Evolutionary conservation across 2,113 vertebrate species (phyloP).

Genomic region (Puma concolor): DNA sequence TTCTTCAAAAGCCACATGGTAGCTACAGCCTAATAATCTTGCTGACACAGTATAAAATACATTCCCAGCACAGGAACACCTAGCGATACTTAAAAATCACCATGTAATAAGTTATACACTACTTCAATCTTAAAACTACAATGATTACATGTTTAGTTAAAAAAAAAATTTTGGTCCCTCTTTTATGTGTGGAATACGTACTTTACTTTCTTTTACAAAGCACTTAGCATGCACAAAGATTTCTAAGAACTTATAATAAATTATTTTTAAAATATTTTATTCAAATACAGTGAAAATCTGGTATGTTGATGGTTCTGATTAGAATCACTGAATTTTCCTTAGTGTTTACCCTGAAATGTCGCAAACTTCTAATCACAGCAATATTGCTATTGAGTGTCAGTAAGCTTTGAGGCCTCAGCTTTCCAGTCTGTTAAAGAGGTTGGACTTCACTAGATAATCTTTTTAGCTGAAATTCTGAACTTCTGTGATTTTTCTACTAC

Average conservation of each 20-base stretch:
- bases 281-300: neutral
- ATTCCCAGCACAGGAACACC: neutral
- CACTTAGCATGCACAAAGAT: neutral
- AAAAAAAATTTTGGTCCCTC: neutral
- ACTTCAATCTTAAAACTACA: neutral
- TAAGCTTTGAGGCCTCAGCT: neutral
- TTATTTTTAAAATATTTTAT: slow-evolving; percentile 16
- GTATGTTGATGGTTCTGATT: neutral
- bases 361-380: neutral
- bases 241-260: slow-evolving; percentile 22
- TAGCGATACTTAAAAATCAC: slow-evolving; percentile 29
- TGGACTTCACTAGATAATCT: neutral
- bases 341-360: neutral
- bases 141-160: neutral
- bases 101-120: neutral
- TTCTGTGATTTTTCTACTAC: slow-evolving; percentile 30
- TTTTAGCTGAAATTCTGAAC: slow-evolving; percentile 28
- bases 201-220: neutral
- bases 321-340: slow-evolving; percentile 17
- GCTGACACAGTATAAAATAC: neutral
- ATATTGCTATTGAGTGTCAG: neutral
- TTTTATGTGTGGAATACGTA: neutral
- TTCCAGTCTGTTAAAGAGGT: neutral
- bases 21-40: slow-evolving; percentile 3
- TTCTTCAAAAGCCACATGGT: slow-evolving; percentile 22